A percentile compares a stretch with the other conserved stretches of the same genome.
These are phyloP conservation scores for Oncorhynchus tshawytscha DNA, from an alignment of 2,113 vertebrate genomes.

Conservation along the genomic window DNA sequence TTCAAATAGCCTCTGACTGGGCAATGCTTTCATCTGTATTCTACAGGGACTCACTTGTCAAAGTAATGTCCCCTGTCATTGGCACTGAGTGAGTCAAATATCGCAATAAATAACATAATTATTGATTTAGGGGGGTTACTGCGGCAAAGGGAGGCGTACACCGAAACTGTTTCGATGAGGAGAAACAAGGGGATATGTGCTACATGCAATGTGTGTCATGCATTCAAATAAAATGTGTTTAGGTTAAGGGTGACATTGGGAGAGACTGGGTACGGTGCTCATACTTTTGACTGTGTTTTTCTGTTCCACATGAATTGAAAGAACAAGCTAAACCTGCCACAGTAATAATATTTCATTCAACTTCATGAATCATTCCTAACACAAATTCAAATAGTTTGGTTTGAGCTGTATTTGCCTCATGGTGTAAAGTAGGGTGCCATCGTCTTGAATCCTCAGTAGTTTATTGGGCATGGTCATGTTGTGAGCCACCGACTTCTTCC, in stretches of 20 bases:
- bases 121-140: conserved; percentile 11
- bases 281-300: no score
- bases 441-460: conserved; percentile 93
- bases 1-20: conserved; percentile 1
- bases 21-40: conserved; percentile 5
- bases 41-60: conserved; percentile 6
- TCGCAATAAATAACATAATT: conserved; percentile 5
- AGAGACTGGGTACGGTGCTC: no score
- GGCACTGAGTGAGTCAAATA: background rate
- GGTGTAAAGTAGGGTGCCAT: conserved; percentile 93
- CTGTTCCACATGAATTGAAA: no score
- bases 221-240: no score
- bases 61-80: conserved; percentile 17
- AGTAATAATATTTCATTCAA: no score
- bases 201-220: no score
- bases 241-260: no score
- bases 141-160: background rate
- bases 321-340: no score
- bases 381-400: background rate
- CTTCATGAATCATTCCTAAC: background rate
- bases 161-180: background rate
- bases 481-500: conserved; percentile 97
- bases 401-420: conserved; percentile 82
- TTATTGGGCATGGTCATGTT: conserved; percentile 99
- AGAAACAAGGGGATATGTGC: background rate